These are phyloP conservation scores for Lasioglossum oenotherae DNA, from an alignment of 2,888 invertebrate species.

Conservation along the genomic window DNA sequence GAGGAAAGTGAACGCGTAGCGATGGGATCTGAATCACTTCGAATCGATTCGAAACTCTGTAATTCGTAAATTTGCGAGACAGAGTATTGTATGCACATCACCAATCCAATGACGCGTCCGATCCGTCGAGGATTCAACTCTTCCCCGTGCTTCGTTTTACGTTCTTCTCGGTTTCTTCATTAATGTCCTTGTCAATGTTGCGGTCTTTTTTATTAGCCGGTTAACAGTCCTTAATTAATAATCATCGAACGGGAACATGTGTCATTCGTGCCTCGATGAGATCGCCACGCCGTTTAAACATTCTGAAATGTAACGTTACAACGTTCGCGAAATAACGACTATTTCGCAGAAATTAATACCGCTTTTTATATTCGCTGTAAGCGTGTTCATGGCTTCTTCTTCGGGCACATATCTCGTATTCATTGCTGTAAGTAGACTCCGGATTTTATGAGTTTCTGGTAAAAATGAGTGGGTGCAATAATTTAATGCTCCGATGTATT, in stretches of 20 bases:
- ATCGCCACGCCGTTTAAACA: background rate
- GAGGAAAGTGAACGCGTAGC: background rate
- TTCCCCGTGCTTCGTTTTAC: background rate
- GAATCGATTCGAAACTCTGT: too few species aligned
- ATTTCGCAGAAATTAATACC: background rate
- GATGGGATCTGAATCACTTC: too few species aligned
- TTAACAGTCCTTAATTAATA: background rate
- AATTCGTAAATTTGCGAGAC: too few species aligned
- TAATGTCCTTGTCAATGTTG: background rate
- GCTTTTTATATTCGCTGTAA: background rate
- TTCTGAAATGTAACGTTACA: background rate
- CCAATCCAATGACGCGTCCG: too few species aligned
- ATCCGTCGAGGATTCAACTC: background rate
- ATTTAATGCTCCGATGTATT: background rate
- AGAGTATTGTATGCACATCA: too few species aligned
- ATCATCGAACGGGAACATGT: background rate
- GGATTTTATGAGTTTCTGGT: background rate
- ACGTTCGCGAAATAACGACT: background rate
- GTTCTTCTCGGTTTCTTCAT: background rate
- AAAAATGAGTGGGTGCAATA: background rate
- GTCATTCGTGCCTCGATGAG: background rate
- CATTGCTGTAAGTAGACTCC: background rate
- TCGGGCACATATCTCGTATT: background rate
- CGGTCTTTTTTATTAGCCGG: background rate
- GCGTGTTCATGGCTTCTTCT: background rate